A percentile compares a stretch with the other conserved stretches of the same genome.
Evolutionary conservation across 1,140 invertebrate genomes (phyloP).

Genomic region (Halesus radiatus): DNA sequence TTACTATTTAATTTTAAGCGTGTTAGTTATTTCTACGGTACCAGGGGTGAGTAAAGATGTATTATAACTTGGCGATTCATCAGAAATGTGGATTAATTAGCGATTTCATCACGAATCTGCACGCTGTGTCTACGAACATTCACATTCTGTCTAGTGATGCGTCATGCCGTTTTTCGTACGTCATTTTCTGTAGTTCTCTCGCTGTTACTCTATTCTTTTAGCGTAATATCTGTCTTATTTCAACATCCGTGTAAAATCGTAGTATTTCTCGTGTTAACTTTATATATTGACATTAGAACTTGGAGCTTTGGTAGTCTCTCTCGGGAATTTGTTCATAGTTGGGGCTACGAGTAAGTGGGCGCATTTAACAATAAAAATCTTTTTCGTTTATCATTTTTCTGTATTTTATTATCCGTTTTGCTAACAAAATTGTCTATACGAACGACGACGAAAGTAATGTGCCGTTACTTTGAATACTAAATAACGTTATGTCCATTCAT

Average conservation of each 20-base stretch:
- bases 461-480: conserved; percentile 10
- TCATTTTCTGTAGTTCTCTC: conserved; percentile 44
- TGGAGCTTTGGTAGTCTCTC: neutral
- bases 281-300: conserved; percentile 5
- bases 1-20: conserved; percentile 37
- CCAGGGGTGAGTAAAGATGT: conserved; percentile 38
- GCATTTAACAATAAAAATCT: conserved; percentile 6
- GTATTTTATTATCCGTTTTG: neutral
- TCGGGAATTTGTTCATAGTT: neutral
- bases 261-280: neutral
- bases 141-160: conserved; percentile 48
- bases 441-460: conserved; percentile 1
- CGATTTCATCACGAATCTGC: conserved; percentile 8
- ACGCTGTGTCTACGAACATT: conserved; percentile 29
- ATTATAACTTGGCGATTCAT: conserved; percentile 7
- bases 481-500: conserved; percentile 17
- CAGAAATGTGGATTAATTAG: conserved; percentile 22
- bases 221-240: neutral
- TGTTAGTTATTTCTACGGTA: conserved; percentile 37
- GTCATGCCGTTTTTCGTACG: conserved; percentile 47
- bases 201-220: neutral
- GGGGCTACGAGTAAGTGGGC: neutral
- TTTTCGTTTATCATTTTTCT: neutral
- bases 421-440: neutral
- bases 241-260: neutral